Evolutionary conservation across 1,140 invertebrate species (phyloP).

Genomic region (Philotrypesis tridentata): DNA sequence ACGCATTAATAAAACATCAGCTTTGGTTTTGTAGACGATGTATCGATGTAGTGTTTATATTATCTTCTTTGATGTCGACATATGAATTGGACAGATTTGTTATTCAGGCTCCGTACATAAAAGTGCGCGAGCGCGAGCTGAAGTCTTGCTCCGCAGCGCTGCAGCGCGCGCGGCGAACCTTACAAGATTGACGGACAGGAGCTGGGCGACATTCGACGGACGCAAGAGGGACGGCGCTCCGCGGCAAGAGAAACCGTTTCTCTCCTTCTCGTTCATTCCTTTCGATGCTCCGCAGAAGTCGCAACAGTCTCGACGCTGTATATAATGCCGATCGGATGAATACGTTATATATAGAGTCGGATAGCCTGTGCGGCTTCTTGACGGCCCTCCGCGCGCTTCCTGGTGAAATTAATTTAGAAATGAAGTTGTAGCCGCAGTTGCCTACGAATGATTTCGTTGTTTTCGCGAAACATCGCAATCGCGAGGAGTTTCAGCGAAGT

Average conservation of each 20-base stretch:
- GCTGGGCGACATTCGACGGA: constrained; percentile 58
- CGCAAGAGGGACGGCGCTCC: constrained; percentile 53
- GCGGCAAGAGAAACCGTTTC: background rate
- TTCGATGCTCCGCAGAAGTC: background rate
- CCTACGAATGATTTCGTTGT: too few relatives aligned
- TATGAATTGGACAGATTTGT: constrained; percentile 76
- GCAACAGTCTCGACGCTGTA: too few relatives aligned
- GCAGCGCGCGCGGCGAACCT: constrained; percentile 56
- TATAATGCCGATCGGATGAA: too few relatives aligned
- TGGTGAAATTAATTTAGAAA: background rate
- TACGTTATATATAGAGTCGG: too few relatives aligned
- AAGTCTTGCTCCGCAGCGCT: constrained; percentile 71
- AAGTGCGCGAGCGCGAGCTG: constrained; percentile 70
- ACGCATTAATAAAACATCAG: constrained; percentile 74
- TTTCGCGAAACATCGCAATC: too few relatives aligned
- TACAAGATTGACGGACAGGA: constrained; percentile 60
- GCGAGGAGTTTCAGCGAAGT: too few relatives aligned
- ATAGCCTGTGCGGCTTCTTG: too few relatives aligned
- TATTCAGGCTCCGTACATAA: constrained; percentile 74
- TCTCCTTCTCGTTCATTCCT: background rate
- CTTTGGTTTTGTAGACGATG: constrained; percentile 72
- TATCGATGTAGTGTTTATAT: constrained; percentile 76
- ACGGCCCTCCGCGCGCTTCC: too few relatives aligned
- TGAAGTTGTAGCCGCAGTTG: too few relatives aligned
- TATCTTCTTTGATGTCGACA: constrained; percentile 76